A percentile compares a stretch with the other conserved stretches of the same genome.
phyloP scores from a whole-genome alignment of 1,140 invertebrate species.

The Macrobrachium rosenbergii region DNA sequence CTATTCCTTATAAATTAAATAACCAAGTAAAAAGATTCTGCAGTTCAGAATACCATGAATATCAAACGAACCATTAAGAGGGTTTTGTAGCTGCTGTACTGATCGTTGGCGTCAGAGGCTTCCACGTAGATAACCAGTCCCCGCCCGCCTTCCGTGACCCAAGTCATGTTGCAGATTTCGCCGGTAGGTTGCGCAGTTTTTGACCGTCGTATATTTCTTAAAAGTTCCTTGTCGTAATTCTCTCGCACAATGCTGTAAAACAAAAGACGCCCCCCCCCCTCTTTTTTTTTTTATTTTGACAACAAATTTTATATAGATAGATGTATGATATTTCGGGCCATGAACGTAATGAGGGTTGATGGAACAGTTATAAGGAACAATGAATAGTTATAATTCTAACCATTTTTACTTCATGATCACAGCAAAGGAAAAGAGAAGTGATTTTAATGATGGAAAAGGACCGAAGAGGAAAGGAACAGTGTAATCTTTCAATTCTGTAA shows the following conservation, averaged over 20 bases:
- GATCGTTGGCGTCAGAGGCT: conserved; percentile 34
- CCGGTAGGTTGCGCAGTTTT: neutral
- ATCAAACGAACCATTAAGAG: conserved; percentile 33
- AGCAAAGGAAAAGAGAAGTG: too few relatives aligned
- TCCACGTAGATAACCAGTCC: conserved; percentile 31
- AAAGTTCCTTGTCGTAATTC: conserved; percentile 27
- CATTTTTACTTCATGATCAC: too few relatives aligned
- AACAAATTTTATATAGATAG: neutral
- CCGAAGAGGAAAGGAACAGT: too few relatives aligned
- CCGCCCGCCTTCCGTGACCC: neutral
- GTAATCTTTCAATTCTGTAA: too few relatives aligned
- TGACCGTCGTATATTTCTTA: neutral
- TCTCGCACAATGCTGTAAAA: conserved; percentile 11
- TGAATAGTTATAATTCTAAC: too few relatives aligned
- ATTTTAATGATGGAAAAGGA: too few relatives aligned
- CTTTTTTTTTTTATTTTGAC: neutral
- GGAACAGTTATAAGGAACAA: too few relatives aligned
- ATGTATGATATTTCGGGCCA: neutral
- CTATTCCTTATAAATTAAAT: neutral
- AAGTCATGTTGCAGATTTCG: conserved; percentile 43
- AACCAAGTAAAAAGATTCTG: neutral
- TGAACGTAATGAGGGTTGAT: too few relatives aligned
- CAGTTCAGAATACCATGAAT: neutral
- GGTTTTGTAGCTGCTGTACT: conserved; percentile 30
- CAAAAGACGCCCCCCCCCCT: neutral